Evolutionary conservation across 2,797 vertebrate genomes (phyloP), one percentile per base, ranked within the genome.

Genomic region (Lepus oiostolus): DNA sequence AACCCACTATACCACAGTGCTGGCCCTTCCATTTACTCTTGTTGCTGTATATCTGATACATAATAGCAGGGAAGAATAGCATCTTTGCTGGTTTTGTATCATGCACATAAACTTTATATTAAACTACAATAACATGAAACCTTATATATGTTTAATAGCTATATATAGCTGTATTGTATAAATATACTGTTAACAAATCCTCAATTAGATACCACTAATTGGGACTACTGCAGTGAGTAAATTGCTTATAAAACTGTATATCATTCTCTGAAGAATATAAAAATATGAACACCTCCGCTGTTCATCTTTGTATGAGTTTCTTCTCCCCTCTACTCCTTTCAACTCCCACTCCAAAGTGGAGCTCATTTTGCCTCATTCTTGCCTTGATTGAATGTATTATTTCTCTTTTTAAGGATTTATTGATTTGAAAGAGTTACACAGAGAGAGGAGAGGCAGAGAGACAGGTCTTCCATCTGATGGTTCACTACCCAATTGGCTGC

Each of bases 171-270:
- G 50, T 85, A 28, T 50, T 60, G 12, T 87, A 67, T 52, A 70
- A 86, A 90, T 86, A 13, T 52, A 63, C 24, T 85, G 12, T 81
- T 94, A 21, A 86, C 62, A 70, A 84, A 82, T 92, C 74, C 50
- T 80, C 38, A 77, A 17, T 74, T 82, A 65, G 19, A 76, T 93
- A 35, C 58, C 54, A 62, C 8, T 76, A 19, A 19, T 83, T 80
- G 47, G 93, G 91, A 93, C 83, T 88, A 93, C 4, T 70, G 16
- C 77, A 90, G 63, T 88, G 82, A 90, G 68, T 72, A 21, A 14
- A 68, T 94, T 95, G 60, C 17, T 47, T 93, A 38, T 76, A 82
- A 87, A 91, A 81, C 32, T 93, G 16, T 52, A 77, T 76, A 42
- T 79, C 91, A 76, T 42, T 85, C 74, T 60, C n/a, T 19, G 17